phyloP scores from a whole-genome alignment of 2,113 vertebrate species.

The Spermophilus dauricus region DNA sequence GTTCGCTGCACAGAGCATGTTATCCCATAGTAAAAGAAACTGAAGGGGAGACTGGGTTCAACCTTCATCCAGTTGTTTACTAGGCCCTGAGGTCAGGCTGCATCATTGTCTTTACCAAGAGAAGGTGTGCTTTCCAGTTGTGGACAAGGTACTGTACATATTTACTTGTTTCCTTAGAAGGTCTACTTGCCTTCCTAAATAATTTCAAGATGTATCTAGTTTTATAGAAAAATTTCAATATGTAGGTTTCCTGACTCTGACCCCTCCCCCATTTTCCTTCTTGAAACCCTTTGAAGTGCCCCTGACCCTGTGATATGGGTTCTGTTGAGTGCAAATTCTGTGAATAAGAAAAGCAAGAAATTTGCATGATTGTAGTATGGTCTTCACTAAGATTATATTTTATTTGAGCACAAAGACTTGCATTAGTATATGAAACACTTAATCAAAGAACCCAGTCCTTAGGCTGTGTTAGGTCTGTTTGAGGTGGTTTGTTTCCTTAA shows the following conservation, averaged over 20 bases:
- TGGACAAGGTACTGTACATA: constrained; percentile 47
- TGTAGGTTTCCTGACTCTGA: constrained; percentile 78
- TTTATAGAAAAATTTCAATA: constrained; percentile 37
- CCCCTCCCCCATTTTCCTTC: constrained; percentile 71
- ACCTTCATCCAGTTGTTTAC: neutral
- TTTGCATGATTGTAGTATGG: constrained; percentile 79
- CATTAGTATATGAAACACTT: constrained; percentile 72
- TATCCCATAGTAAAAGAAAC: neutral
- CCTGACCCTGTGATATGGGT: constrained; percentile 69
- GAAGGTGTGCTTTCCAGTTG: neutral
- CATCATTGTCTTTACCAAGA: neutral
- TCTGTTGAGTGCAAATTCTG: constrained; percentile 80
- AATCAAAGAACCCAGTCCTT: constrained; percentile 76
- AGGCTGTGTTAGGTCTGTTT: neutral
- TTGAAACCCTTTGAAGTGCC: constrained; percentile 76
- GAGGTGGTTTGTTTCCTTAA: too few species aligned
- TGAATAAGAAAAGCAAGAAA: constrained; percentile 81
- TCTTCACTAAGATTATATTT: constrained; percentile 79
- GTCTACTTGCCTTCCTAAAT: constrained; percentile 80
- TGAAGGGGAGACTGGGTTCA: neutral
- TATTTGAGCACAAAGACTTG: constrained; percentile 77
- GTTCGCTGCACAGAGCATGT: neutral
- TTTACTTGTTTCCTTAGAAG: constrained; percentile 78
- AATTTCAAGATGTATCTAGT: constrained; percentile 76
- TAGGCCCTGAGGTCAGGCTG: neutral